phyloP scores from a whole-genome alignment of 2,797 vertebrate genomes.

The Choloepus didactylus region DNA sequence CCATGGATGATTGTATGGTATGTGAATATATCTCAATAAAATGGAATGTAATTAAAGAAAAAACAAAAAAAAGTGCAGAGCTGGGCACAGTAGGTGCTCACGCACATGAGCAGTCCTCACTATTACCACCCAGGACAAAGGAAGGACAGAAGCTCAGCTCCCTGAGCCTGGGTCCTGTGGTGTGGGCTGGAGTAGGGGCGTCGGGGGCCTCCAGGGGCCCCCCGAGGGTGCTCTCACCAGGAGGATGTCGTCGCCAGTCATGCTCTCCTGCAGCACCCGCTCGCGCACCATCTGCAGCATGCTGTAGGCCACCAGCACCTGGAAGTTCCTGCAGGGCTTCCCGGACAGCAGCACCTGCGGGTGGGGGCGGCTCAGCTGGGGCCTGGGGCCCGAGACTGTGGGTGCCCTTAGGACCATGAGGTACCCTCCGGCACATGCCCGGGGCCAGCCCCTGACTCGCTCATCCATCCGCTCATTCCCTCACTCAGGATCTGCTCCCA shows the following conservation, averaged over 20 bases:
- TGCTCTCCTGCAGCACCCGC: conserved; percentile 74
- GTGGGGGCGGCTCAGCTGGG: accelerated
- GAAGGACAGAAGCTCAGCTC: not conserved
- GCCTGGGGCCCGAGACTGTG: not conserved
- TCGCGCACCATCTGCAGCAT: conserved; percentile 82
- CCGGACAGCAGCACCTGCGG: conserved; percentile 74
- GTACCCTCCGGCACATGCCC: accelerated
- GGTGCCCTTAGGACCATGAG: accelerated
- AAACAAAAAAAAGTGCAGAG: too few relatives aligned
- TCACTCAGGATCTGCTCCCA: not conserved
- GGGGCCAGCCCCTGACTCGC: not conserved
- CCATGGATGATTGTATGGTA: too few relatives aligned
- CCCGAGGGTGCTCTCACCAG: conserved; percentile 30
- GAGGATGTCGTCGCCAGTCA: conserved; percentile 67
- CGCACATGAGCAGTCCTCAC: not conserved
- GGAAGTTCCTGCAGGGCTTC: conserved; percentile 82
- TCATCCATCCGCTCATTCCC: not conserved
- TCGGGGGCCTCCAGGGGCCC: not conserved
- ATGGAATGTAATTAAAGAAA: too few relatives aligned
- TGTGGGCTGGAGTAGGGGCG: accelerated
- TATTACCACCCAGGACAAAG: not conserved
- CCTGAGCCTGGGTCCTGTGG: not conserved
- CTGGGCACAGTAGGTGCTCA: not conserved
- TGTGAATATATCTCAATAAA: too few relatives aligned
- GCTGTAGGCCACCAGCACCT: conserved; percentile 83